A percentile compares a stretch with the other conserved stretches of the same genome.
Conservation (phyloP, 2,113 vertebrate genomes). For the Campylorhamphus procurvoides region DNA sequence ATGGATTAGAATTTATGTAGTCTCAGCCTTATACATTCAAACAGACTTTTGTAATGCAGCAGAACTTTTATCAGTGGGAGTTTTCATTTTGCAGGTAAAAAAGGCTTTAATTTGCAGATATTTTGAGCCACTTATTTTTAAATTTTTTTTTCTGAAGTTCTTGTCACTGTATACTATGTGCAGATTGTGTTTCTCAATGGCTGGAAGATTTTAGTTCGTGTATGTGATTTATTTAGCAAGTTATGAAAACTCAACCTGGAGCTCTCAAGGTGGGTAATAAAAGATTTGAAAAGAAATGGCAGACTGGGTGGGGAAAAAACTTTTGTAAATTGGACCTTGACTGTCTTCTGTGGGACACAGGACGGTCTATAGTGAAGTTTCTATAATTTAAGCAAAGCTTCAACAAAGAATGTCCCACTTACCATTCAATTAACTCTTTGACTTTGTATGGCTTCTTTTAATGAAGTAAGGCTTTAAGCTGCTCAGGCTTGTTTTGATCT, state of each 20-base stretch:
- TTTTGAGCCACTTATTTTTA: not conserved
- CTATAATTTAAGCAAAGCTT: not conserved
- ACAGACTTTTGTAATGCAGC: not conserved
- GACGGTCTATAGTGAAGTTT: not conserved
- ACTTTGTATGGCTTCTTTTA: not conserved
- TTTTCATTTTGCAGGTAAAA: not conserved
- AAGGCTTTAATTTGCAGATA: not conserved
- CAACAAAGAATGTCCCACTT: not conserved
- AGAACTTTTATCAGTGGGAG: not conserved
- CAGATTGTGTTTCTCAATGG: not conserved
- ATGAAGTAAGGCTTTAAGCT: slow-evolving; percentile 12
- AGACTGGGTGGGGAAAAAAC: not conserved
- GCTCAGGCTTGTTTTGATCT: slow-evolving; percentile 26
- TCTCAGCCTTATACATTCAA: not conserved
- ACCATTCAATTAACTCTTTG: not conserved
- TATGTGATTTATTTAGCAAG: not conserved
- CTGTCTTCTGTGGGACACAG: not conserved
- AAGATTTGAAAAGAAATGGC: not conserved
- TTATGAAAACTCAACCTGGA: not conserved
- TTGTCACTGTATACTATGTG: rapidly evolving
- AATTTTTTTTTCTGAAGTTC: not conserved
- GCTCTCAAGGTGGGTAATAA: not conserved
- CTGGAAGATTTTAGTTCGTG: not conserved
- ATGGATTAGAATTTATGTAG: not conserved
- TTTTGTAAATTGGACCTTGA: not conserved